Percentiles rank a stretch among this genome's conserved stretches.
Evolutionary conservation across 1,140 invertebrate genomes (phyloP).

Genomic region (Hyles vespertilio): DNA sequence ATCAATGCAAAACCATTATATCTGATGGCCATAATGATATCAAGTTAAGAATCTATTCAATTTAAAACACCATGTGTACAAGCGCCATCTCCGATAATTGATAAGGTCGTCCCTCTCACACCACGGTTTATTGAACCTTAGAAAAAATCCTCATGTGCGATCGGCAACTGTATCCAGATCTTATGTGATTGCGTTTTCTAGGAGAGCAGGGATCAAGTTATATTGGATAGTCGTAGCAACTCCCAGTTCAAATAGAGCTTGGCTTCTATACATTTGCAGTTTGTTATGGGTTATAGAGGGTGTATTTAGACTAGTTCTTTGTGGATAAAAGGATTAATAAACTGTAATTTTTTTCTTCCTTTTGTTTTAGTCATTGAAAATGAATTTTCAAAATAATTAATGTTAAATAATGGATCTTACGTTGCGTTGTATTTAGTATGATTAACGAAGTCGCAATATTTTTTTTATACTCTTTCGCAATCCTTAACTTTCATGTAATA

Average conservation of each 20-base stretch:
- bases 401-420: too few relatives aligned
- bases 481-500: too few relatives aligned
- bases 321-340: too few relatives aligned
- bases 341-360: too few relatives aligned
- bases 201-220: constrained; percentile 1
- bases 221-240: constrained; percentile 4
- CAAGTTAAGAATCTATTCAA: too few relatives aligned
- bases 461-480: not conserved
- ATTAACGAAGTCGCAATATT: not conserved
- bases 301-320: not conserved
- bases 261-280: constrained; percentile 2
- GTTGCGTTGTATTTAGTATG: too few relatives aligned
- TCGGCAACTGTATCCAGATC: constrained; percentile 20
- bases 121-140: constrained; percentile 43
- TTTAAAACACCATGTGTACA: constrained; percentile 3
- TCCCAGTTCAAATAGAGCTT: constrained; percentile 17
- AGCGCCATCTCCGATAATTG: constrained; percentile 35
- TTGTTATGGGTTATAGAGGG: constrained; percentile 5
- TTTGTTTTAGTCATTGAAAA: too few relatives aligned
- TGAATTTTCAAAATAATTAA: too few relatives aligned
- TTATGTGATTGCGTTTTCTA: not conserved
- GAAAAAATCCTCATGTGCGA: constrained; percentile 32
- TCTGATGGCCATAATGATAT: too few relatives aligned
- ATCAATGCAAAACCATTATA: too few relatives aligned
- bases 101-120: constrained; percentile 51